Base-by-base conservation (phyloP, 1,140 invertebrate genomes). In the Hylaeus anthracinus region DNA sequence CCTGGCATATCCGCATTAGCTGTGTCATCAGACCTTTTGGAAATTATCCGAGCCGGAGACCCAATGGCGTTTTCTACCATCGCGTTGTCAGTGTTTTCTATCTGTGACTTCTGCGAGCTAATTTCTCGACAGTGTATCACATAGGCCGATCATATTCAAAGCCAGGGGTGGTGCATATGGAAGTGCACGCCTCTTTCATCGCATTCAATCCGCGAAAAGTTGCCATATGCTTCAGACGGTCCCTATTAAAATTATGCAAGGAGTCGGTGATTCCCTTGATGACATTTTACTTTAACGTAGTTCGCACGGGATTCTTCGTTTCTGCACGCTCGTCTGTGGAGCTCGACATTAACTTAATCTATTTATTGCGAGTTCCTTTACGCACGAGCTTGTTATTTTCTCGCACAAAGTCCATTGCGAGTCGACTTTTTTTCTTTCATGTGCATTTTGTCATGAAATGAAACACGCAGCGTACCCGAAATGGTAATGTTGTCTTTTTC, bases 71-170 rank as follows among this genome's bases (percentile, higher is more conserved):
- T 8, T 6, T 4, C 9, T 10, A 3, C 71, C n/a, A 39, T 48
- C 14, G 15, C 48, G 10, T 73, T 48, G 12, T 43, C 43, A 48
- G 43, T 43, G 63, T 63, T 63, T 45, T 73, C 58, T 8, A n/a
- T 37, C 26, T 63, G 43, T 61, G 45, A 63, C 58, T 73, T 51
- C 45, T 73, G 3, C 39, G 0, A 63, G 58, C 43, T 73, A 73
- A 73, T 73, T 73, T 63, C 71, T 39, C 56, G 43, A 26, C 45
- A 51, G 41, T 73, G 63, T 48, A 63, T 73, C 71, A n/a, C 43
- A 2, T 37, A 14, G 43, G 14, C 45, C 71, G 71, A 73, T 73
- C 58, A 26, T 15, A 51, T 73, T 73, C 58, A 73, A 61, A 73
- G 58, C 39, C n/a, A 45, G 3, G 6, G 10, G n/a, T 43, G 43